phyloP scores from a whole-genome alignment of 2,113 vertebrate genomes.

The Chinchilla lanigera region DNA sequence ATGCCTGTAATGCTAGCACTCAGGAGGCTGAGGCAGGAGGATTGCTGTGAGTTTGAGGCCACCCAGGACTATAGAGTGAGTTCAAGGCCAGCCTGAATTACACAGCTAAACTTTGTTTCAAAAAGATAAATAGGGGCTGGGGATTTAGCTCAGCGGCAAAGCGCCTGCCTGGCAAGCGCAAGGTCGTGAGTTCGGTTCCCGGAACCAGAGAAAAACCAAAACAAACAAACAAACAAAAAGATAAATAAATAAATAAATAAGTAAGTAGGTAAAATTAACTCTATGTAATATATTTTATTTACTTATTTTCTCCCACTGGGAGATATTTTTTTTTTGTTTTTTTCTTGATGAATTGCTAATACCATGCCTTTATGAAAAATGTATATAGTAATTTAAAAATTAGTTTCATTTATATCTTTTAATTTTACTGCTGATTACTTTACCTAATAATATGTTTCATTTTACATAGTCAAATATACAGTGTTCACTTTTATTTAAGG shows the following conservation, averaged over 20 bases:
- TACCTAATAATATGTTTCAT: neutral
- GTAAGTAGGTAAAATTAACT: neutral
- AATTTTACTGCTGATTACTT: conserved; percentile 18
- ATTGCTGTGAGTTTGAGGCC: no score
- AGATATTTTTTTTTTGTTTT: neutral
- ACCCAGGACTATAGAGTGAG: no score
- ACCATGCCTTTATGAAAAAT: neutral
- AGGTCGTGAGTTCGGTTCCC: no score
- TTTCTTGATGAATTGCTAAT: neutral
- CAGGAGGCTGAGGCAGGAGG: no score
- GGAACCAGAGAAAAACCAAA: no score
- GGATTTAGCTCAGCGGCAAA: no score
- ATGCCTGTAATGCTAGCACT: no score
- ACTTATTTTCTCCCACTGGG: neutral
- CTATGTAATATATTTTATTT: neutral
- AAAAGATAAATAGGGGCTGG: no score
- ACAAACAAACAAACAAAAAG: no score
- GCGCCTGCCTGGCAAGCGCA: no score
- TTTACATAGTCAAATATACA: neutral
- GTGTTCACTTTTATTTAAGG: neutral
- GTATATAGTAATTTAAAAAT: neutral
- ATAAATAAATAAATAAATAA: neutral
- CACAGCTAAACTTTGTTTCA: no score
- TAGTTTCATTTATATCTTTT: neutral
- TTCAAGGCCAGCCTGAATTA: no score